A percentile compares a stretch with the other conserved stretches of the same genome.
Evolutionary conservation across 92 coral and sea anemone species (phyloP).

Genomic region (Palythoa grandiflora): DNA sequence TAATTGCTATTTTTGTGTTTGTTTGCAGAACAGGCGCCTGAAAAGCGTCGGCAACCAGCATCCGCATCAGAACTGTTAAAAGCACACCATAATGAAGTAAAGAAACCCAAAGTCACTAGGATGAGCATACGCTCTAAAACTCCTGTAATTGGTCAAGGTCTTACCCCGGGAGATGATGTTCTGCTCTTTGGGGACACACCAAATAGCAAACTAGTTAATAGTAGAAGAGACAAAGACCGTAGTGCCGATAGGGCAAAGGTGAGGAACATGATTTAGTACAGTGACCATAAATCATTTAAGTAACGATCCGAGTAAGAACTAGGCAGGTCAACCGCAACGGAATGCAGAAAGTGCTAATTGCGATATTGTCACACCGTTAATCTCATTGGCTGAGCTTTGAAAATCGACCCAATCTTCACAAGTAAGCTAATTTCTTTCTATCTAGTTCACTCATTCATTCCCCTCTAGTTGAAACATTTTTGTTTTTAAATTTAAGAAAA

Average conservation of each 20-base stretch:
- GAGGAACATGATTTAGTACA: not conserved
- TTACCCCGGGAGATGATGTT: slow-evolving; percentile 72
- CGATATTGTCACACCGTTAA: too few species aligned
- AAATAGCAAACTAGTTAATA: slow-evolving; percentile 17
- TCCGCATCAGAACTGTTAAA: slow-evolving; percentile 92
- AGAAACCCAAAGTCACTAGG: slow-evolving; percentile 18
- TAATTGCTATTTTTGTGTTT: not conserved
- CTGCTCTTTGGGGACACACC: slow-evolving; percentile 76
- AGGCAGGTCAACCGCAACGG: too few species aligned
- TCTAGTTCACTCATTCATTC: too few species aligned
- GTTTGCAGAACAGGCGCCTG: slow-evolving; percentile 63
- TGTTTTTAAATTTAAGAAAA: too few species aligned
- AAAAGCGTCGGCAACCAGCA: slow-evolving; percentile 60
- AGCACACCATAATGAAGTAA: slow-evolving; percentile 66
- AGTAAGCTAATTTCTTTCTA: too few species aligned
- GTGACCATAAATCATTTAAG: not conserved
- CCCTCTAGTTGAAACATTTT: too few species aligned
- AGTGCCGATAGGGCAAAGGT: slow-evolving; percentile 34
- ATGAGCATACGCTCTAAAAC: not conserved
- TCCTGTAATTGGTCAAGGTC: slow-evolving; percentile 92
- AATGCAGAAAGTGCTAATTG: too few species aligned
- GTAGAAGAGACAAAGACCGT: slow-evolving; percentile 56
- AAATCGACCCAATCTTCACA: too few species aligned
- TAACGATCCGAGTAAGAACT: too few species aligned
- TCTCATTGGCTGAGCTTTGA: too few species aligned